Percentiles rank a stretch among this genome's conserved stretches.
Evolutionary conservation across 2,888 invertebrate species (phyloP).

Genomic region (Andrena chrysosceles): DNA sequence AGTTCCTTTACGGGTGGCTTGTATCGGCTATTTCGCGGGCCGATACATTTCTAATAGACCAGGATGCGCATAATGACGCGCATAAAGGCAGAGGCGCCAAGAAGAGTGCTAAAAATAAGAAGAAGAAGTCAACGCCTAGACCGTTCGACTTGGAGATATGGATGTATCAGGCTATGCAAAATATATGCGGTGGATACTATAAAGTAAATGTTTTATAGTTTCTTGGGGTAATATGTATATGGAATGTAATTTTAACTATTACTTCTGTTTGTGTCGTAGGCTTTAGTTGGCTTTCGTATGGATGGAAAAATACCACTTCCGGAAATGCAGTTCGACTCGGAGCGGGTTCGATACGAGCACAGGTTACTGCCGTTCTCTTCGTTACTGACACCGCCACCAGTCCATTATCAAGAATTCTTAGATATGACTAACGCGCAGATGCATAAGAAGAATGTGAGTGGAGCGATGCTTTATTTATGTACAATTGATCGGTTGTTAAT

Average conservation of each 20-base stretch:
- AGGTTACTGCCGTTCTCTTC: constrained; percentile 96
- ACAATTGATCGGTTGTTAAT: background rate
- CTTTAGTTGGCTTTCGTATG: constrained; percentile 94
- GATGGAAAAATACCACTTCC: constrained; percentile 95
- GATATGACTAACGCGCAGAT: constrained; percentile 89
- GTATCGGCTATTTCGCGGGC: constrained; percentile 96
- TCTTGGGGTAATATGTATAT: background rate
- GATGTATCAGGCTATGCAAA: constrained; percentile 96
- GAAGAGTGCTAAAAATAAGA: constrained; percentile 88
- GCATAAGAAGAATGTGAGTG: constrained; percentile 80
- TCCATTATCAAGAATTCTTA: constrained; percentile 95
- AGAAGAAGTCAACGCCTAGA: constrained; percentile 88
- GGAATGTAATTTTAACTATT: background rate
- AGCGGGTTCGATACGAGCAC: constrained; percentile 97
- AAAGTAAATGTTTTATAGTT: constrained; percentile 87
- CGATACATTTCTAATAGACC: constrained; percentile 92
- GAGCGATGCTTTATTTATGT: background rate
- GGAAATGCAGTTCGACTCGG: constrained; percentile 95
- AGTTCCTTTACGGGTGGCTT: constrained; percentile 97
- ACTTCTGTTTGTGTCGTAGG: constrained; percentile 84
- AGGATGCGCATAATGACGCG: constrained; percentile 87
- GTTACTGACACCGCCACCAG: constrained; percentile 95
- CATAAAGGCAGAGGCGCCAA: constrained; percentile 84
- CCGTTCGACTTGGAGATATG: constrained; percentile 94
- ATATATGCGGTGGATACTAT: constrained; percentile 97